A percentile compares a stretch with the other conserved stretches of the same genome.
Conservation (phyloP, 2,888 invertebrate species). For the Pheosia gnoma region DNA sequence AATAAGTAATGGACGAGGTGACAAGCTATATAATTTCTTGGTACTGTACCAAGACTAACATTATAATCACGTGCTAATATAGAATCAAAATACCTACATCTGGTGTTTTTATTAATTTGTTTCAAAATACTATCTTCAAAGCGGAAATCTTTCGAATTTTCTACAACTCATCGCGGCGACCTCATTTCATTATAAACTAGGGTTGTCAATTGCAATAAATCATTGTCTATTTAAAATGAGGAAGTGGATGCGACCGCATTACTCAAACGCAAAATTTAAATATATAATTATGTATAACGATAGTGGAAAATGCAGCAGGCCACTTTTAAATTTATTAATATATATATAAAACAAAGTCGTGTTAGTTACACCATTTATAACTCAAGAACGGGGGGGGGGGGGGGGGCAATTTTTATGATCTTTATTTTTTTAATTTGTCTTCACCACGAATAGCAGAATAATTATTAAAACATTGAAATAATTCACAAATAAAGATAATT, state of each 20-base stretch:
- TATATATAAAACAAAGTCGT: too few species aligned
- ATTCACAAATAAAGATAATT: too few species aligned
- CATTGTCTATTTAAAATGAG: background rate
- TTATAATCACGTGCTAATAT: too few species aligned
- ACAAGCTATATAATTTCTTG: too few species aligned
- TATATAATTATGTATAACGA: background rate
- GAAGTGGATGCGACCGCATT: background rate
- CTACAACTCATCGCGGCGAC: slow-evolving; percentile 22
- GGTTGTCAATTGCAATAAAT: slow-evolving; percentile 14
- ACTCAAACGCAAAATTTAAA: background rate
- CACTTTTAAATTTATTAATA: background rate
- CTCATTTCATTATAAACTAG: slow-evolving; percentile 30
- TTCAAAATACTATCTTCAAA: slow-evolving; percentile 20
- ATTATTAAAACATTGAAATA: too few species aligned
- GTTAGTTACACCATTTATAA: too few species aligned
- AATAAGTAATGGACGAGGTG: too few species aligned
- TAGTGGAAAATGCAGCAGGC: background rate
- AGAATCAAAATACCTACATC: background rate
- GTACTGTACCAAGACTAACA: too few species aligned
- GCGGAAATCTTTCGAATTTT: slow-evolving; percentile 21
- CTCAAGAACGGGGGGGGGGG: too few species aligned
- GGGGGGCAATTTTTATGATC: too few species aligned
- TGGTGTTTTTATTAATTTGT: slow-evolving; percentile 8
- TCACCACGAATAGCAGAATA: too few species aligned
- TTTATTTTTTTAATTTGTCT: too few species aligned